Evolutionary conservation across 2,797 vertebrate genomes (phyloP).

Genomic region (Scolopax bukidnonensis): DNA sequence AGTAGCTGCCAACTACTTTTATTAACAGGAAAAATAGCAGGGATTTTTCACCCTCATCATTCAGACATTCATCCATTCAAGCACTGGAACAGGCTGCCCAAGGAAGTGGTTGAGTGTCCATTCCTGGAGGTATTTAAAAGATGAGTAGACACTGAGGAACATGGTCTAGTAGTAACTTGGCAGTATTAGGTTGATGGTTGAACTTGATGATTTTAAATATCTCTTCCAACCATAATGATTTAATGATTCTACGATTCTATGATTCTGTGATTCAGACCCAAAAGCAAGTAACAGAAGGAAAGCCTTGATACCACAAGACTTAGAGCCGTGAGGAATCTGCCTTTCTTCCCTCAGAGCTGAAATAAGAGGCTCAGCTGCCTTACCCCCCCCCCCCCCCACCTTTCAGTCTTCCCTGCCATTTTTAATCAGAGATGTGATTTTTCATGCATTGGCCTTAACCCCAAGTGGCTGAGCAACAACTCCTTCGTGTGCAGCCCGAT

Average conservation of each 20-base stretch:
- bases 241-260: not conserved
- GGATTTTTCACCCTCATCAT: not conserved
- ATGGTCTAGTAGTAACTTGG: not conserved
- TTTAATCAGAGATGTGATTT: not conserved
- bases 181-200: not conserved
- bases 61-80: not conserved
- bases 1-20: not conserved
- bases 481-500: not conserved
- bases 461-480: not conserved
- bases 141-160: not conserved
- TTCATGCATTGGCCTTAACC: not conserved
- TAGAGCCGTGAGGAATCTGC: not conserved
- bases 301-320: not conserved
- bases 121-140: not conserved
- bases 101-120: not conserved
- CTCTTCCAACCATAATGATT: not conserved
- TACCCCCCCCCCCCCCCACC: no score
- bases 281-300: not conserved
- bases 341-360: not conserved
- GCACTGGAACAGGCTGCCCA: not conserved
- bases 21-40: not conserved
- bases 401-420: not conserved
- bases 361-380: not conserved
- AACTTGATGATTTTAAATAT: not conserved
- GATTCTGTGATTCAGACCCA: not conserved